Conservation (phyloP, 2,888 invertebrate species). For the Sphaerophoria rueppellii region DNA sequence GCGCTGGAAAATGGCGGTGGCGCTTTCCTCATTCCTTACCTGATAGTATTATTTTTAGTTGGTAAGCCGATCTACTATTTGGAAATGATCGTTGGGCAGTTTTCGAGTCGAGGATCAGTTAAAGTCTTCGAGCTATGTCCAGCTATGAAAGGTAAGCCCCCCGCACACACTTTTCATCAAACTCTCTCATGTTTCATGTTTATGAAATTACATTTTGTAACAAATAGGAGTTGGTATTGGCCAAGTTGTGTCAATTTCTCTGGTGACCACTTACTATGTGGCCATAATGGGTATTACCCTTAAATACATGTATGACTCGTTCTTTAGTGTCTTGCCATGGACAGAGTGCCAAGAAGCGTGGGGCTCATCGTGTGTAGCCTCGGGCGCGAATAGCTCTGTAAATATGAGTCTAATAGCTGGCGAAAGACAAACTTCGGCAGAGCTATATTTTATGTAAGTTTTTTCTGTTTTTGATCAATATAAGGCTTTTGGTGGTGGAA, state of each 20-base stretch:
- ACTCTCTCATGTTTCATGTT: not conserved
- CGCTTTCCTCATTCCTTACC: constrained; percentile 86
- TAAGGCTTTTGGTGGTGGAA: constrained; percentile 18
- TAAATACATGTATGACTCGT: constrained; percentile 86
- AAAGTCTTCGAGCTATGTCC: constrained; percentile 87
- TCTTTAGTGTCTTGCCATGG: constrained; percentile 86
- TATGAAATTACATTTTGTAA: constrained; percentile 5
- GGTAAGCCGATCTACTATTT: constrained; percentile 88
- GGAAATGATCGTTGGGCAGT: constrained; percentile 89
- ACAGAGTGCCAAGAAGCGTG: constrained; percentile 84
- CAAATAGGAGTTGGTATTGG: constrained; percentile 84
- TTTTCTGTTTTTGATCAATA: not conserved
- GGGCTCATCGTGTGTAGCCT: constrained; percentile 82
- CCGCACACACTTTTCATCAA: not conserved
- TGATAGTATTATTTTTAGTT: constrained; percentile 85
- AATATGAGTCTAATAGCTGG: constrained; percentile 56
- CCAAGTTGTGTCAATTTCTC: constrained; percentile 83
- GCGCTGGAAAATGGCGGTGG: constrained; percentile 88
- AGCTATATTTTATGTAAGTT: constrained; percentile 83
- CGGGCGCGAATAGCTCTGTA: constrained; percentile 76
- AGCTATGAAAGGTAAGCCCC: constrained; percentile 86
- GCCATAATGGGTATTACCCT: constrained; percentile 86
- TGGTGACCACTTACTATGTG: constrained; percentile 87
- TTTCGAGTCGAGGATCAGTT: constrained; percentile 87
- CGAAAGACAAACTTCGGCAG: constrained; percentile 79